These are phyloP conservation scores for Cepphus grylle DNA, from an alignment of 2,113 vertebrate species.

Conservation along the genomic window DNA sequence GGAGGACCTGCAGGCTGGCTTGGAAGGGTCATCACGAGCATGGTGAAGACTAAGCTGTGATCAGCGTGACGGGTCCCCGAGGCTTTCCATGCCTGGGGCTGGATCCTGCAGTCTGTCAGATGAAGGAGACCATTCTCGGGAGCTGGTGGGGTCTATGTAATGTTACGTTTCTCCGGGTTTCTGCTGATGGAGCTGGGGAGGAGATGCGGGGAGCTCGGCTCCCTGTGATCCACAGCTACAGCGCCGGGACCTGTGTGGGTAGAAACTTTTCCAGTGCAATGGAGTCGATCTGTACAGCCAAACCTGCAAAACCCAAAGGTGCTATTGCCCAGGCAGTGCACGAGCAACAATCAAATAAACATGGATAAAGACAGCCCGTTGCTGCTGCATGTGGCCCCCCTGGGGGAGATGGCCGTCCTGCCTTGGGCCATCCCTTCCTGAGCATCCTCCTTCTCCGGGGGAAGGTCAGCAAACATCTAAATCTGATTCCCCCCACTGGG, in stretches of 20 bases:
- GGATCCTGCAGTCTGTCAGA: background rate
- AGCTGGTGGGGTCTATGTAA: background rate
- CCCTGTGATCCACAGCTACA: background rate
- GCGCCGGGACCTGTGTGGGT: fast-evolving
- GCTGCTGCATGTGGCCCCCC: background rate
- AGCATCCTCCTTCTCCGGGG: background rate
- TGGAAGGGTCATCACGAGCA: background rate
- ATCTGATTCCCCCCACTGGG: background rate
- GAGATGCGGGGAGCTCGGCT: background rate
- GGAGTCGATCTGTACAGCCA: background rate
- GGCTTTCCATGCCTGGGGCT: background rate
- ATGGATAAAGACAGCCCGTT: fast-evolving
- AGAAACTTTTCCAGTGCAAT: background rate
- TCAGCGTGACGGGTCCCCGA: background rate
- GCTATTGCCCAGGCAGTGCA: background rate
- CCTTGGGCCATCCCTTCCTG: background rate
- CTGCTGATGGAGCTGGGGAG: background rate
- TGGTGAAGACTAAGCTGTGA: background rate
- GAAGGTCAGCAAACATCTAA: background rate
- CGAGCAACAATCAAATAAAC: background rate
- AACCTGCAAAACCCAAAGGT: background rate
- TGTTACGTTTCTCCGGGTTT: background rate
- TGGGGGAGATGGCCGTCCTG: background rate
- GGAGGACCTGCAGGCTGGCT: background rate
- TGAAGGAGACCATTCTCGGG: background rate